phyloP scores from a whole-genome alignment of 1,140 invertebrate genomes.

The Cotesia glomerata region DNA sequence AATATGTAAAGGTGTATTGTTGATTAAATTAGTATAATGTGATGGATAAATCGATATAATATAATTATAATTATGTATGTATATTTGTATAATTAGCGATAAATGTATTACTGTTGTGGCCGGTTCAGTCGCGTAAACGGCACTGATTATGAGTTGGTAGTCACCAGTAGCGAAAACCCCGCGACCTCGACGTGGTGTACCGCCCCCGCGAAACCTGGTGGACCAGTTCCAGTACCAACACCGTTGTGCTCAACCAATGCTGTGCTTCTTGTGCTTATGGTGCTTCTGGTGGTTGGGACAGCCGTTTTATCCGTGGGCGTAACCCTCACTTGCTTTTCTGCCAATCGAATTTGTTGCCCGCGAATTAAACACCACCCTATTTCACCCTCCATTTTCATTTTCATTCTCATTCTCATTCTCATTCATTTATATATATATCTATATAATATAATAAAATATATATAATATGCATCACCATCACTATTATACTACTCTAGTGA shows the following conservation, averaged over 20 bases:
- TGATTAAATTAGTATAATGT: too few relatives aligned
- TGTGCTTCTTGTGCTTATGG: conserved; percentile 24
- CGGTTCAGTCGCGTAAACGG: conserved; percentile 60
- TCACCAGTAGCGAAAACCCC: conserved; percentile 36
- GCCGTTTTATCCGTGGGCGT: conserved; percentile 45
- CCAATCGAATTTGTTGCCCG: conserved; percentile 36
- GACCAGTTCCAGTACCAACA: conserved; percentile 45
- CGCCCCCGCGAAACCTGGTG: conserved; percentile 52
- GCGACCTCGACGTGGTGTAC: conserved; percentile 37
- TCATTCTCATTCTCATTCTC: neutral
- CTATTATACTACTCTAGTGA: too few relatives aligned
- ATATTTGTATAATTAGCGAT: too few relatives aligned
- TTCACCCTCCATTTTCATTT: conserved; percentile 12
- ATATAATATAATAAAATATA: neutral
- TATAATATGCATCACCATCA: neutral
- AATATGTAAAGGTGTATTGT: too few relatives aligned
- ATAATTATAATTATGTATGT: too few relatives aligned
- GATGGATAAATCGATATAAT: too few relatives aligned
- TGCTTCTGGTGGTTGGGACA: conserved; percentile 29
- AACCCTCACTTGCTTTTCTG: conserved; percentile 6
- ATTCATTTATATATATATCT: neutral
- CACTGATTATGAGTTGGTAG: conserved; percentile 60
- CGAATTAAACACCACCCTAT: conserved; percentile 14
- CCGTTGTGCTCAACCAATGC: conserved; percentile 43
- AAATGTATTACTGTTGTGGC: conserved; percentile 44